Base-by-base conservation (phyloP, 2,888 invertebrate genomes). In the Synanthedon formicaeformis region DNA sequence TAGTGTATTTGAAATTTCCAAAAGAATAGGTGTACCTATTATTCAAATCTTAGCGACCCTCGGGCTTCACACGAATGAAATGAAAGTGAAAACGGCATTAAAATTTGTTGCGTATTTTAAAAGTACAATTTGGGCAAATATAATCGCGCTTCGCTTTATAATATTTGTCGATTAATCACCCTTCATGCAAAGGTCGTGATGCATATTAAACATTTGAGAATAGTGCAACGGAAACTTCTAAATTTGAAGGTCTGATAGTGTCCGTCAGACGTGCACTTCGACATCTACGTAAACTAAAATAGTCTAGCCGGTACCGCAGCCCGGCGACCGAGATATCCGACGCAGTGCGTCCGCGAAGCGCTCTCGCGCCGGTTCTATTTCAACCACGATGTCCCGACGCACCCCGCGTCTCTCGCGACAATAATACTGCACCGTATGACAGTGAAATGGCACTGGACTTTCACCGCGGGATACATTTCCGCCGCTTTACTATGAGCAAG, bases 271-370 rank as follows among this genome's bases (percentile, higher is more conserved):
- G 72, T 84, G 85, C 84, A 86, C 84, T 85, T 83, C 85, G 83
- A 83, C 82, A 81, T 84, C 81, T 84, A 80, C 78, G 78, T 81
- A 83, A 84, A 85, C 87, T 65, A 86, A 87, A 87, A 87, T 86
- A 87, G 86, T 86, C 79, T 65, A 73, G 81, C 84, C 74, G 57
- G 60, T 69, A 71, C 67, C 69, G 68, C 76, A 71, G 79, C 83
- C 81, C 82, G 81, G 86, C 85, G 86, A 84, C 85, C 85, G 86
- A 86, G 81, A 78, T 85, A 83, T 76, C 77, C 73, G 77, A 71
- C 80, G 77, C 80, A 86, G 86, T 86, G 71, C 73, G 80, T 69
- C 73, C 84, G 84, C 83, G 82, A 73, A 78, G 68, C 82, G 73
- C 82, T 76, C 81, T 69, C 85, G 77, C 78, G 83, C 77, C 86